Base-by-base conservation (phyloP, 2,888 invertebrate genomes). In the Conus canariensis region DNA sequence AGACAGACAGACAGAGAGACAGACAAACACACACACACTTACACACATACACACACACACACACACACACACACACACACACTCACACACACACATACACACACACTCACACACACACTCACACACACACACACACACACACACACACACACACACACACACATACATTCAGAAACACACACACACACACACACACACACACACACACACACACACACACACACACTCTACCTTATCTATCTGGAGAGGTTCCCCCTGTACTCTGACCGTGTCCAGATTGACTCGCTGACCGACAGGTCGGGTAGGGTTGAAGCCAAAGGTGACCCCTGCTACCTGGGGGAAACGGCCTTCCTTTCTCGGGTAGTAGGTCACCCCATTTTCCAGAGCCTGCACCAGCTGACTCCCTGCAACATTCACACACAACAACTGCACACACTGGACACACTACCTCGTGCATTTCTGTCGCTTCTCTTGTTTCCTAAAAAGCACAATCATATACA, bases 301-400 rank as follows among this genome's bases (percentile, higher is more conserved):
- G 12, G 93, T 93, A 30, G 97, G 96, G 93, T 97, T 96, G 94
- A 97, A 97, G 7, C 95, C 96, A 94, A 96, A 97, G 56, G 92
- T 92, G 45, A 97, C 91, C 9, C 97, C 97, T 0, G 98, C 97
- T 74, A 98, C 98, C 97, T 98, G 98, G 0, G 98, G 98, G 95
- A 99, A 99, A 92, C 98, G 96, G 0, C 98, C 98, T 96, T 98
- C 98, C 58, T 98, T 96, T 94, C 98, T 98, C 0, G 99, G 99
- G 96, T 98, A 98, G 95, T 98, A 97, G 92, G 97, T 97, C 59
- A 99, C 98, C 0, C 98, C 97, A 95, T 99, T 99, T 96, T 99
- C 99, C 90, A 99, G 95, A 0, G 98, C 97, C 90, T 97, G 97
- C 92, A 98, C 96, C 30, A 98, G 95, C 91, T 97, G 97, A 83